These are phyloP conservation scores for Aplysina aerophoba DNA, from an alignment of 37 sponge, comb jelly and placozoan genomes.

Conservation along the genomic window DNA sequence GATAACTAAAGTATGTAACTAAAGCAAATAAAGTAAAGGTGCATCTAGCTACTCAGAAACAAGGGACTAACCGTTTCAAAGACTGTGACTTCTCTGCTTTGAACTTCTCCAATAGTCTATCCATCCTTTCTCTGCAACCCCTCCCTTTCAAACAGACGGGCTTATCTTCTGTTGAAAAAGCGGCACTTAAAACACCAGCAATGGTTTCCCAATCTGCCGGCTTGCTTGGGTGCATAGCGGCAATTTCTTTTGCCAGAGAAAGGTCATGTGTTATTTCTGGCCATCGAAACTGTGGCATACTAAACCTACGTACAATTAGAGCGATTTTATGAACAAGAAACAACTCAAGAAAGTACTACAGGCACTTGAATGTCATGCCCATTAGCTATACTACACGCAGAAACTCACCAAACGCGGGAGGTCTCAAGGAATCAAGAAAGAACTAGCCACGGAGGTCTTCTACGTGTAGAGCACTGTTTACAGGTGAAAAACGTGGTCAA, in stretches of 20 bases:
- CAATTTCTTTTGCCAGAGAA: not conserved
- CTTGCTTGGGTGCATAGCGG: not conserved
- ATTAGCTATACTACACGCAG: not conserved
- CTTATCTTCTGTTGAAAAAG: not conserved
- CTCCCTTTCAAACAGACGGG: not conserved
- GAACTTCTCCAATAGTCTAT: not conserved
- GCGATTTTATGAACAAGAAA: too few relatives aligned
- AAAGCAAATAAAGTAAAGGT: not conserved
- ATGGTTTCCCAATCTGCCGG: not conserved
- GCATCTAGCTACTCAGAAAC: not conserved
- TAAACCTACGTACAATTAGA: too few relatives aligned
- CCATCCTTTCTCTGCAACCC: not conserved
- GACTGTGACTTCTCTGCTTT: not conserved
- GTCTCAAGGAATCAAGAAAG: not conserved
- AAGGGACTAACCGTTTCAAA: not conserved
- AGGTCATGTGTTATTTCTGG: not conserved
- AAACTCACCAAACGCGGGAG: conserved; percentile 1
- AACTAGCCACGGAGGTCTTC: not conserved
- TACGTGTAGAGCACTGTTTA: not conserved
- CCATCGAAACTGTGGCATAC: not conserved
- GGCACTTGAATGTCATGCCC: too few relatives aligned
- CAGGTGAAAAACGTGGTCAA: not conserved
- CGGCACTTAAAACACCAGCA: not conserved
- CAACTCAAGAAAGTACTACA: not conserved
- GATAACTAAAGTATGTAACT: not conserved